Base-by-base conservation (phyloP, 1,140 invertebrate species). In the Telenomus remus region DNA sequence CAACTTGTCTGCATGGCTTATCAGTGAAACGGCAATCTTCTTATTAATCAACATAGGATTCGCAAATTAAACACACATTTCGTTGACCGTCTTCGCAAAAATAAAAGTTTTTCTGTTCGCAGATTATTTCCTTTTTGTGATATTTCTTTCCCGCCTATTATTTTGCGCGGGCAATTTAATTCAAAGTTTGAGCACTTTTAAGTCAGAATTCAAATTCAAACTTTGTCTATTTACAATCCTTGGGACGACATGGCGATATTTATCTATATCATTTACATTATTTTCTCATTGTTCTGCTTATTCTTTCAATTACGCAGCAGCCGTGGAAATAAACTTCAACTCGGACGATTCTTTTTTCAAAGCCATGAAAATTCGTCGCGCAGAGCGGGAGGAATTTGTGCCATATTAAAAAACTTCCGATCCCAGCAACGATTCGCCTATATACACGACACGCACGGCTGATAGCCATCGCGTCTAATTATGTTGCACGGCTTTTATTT, bases 241-340 rank as follows among this genome's bases (percentile, higher is more conserved):
- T 16, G 19, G 57, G 47, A 46, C 56, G 57, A 65, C 37, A 37
- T 48, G 12, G 57, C 49, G 65, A 70, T 70, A 66, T 76, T 66
- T 76, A 65, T 76, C 73, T 66, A 70, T 70, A 76, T 69, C 73
- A 70, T 65, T 70, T 76, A 70, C 53, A 66, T 71, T 66, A 71
- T 70, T 63, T 68, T 61, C 19, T 44, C 65, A 49, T 76, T 76
- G 60, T 70, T 70, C 16, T 39, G 54, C 42, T 60, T 69, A 50
- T 65, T 65, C 60, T 70, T 76, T 70, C 73, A 76, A 70, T 76
- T 76, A 76, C 47, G 46, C 37, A 37, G 19, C 35, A 4, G 37
- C 19, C 16, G 34, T 3, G 51, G 46, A 51, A 68, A 63, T 57
- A 61, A 63, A 57, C 47, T 66, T 50, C 9, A 33, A 46, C 53